Base-by-base conservation (phyloP, 2,888 invertebrate genomes). In the Apamea crenata region DNA sequence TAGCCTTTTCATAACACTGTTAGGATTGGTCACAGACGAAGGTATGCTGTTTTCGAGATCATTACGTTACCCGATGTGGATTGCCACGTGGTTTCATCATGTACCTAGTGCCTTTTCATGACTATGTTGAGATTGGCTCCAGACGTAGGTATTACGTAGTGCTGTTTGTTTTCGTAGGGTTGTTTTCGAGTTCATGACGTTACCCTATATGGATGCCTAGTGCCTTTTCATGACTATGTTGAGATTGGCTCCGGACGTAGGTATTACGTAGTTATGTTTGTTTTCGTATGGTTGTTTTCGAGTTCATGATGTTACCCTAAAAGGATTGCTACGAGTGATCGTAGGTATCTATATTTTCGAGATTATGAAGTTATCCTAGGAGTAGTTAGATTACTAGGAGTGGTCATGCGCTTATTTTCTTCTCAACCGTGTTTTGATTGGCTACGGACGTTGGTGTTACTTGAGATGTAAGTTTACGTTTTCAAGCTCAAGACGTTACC, bases 91-190 rank as follows among this genome's bases (percentile, higher is more conserved):
- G 12, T 44, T 44, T 44, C 44, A 44, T 44, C 44, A 47, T 47
- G 47, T 47, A 14, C n/a, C 32, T n/a, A 59, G 8, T 47, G 44
- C 18, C 25, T 4, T 56, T 72, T 14, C 59, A 47, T 2, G 18
- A 32, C 7, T n/a, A 29, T 44, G 6, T 50, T n/a, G 25, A 18
- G 29, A 29, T 65, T 8, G 7, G 12, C 18, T 53, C 25, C 36
- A 32, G 63, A 81, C 77, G 80, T 79, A 77, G 66, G 36, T 65
- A 32, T 76, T 82, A 82, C 71, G 77, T 77, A 61, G 12, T 2
- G 16, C 14, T 16, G 21, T 77, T 56, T 56, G 2, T 56, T 56
- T 50, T 78, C 75, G 77, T 80, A 77, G 68, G 36, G 50, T 50
- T 50, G 7, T 50, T 21, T 53, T 56, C 25, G 3, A 53, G 8